Evolutionary conservation across 2,888 invertebrate genomes (phyloP), one percentile per base, ranked within the genome.

Genomic region (Loripinus fragilis): DNA sequence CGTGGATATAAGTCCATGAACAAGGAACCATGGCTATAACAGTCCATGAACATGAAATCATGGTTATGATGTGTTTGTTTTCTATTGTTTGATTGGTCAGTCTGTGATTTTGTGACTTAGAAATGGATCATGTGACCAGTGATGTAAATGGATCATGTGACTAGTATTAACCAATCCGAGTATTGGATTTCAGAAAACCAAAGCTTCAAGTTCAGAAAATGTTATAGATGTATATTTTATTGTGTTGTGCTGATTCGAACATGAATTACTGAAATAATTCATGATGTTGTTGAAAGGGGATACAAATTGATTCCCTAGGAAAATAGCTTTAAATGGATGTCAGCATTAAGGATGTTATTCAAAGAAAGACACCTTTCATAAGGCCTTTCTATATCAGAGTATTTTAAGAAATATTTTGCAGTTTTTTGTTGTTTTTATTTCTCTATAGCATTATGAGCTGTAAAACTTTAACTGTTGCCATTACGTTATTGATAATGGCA

Each of bases 321-420:
- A 60, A 60, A 17, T 23, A 5, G 12, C 12, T 52, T 52, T 52
- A 2, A 52, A 17, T 8, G 60, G 33, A 33, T 60, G 28, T 33
- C 60, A 60, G 60, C 60, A 60, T 60, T 60, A 60, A 25, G 33
- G 60, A 52, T 52, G 52, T 23, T 52, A 52, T 52, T 52, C 52
- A 23, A 52, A n/a, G n/a, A n/a, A n/a, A n/a, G n/a, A n/a, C n/a
- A n/a, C n/a, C n/a, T n/a, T n/a, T n/a, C n/a, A n/a, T n/a, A n/a
- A n/a, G n/a, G n/a, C n/a, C n/a, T n/a, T n/a, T n/a, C n/a, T n/a
- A n/a, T n/a, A n/a, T n/a, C n/a, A n/a, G n/a, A n/a, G n/a, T n/a
- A n/a, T n/a, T n/a, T n/a, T n/a, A n/a, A n/a, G n/a, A n/a, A n/a
- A n/a, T n/a, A n/a, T n/a, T n/a, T n/a, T n/a, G n/a, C n/a, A n/a